phyloP scores from a whole-genome alignment of 2,797 vertebrate species.

The Rhinogobio ventralis region DNA sequence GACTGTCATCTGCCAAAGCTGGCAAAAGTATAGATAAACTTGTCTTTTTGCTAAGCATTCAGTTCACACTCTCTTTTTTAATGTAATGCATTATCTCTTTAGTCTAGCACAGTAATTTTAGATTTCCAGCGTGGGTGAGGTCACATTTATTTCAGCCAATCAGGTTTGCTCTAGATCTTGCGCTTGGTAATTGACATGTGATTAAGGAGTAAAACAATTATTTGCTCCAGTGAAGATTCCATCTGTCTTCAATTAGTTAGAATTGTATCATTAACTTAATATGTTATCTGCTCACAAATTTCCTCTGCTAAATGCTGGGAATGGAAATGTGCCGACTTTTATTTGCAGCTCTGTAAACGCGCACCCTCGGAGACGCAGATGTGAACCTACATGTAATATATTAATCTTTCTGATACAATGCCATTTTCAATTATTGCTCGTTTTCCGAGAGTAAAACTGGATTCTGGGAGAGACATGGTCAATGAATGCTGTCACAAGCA shows the following conservation, averaged over 20 bases:
- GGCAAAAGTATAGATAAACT: neutral
- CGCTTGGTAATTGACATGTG: constrained; percentile 68
- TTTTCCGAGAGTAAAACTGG: constrained; percentile 4
- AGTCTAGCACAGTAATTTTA: neutral
- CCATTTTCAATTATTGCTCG: constrained; percentile 47
- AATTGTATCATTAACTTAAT: constrained; percentile 73
- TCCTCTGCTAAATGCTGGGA: constrained; percentile 63
- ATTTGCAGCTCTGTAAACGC: constrained; percentile 12
- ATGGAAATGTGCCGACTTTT: constrained; percentile 60
- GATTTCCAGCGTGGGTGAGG: neutral
- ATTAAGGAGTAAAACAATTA: constrained; percentile 69
- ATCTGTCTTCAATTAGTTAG: constrained; percentile 74
- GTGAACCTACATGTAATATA: constrained; percentile 14
- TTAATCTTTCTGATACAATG: constrained; percentile 40
- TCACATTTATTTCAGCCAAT: constrained; percentile 53
- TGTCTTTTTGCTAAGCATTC: neutral
- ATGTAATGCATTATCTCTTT: neutral
- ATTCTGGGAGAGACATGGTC: constrained; percentile 26
- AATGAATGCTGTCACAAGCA: constrained; percentile 39
- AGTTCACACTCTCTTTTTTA: neutral
- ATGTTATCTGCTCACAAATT: constrained; percentile 67
- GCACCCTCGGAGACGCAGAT: neutral
- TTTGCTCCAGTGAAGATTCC: constrained; percentile 72
- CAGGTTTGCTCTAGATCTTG: constrained; percentile 54
- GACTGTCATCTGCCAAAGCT: neutral